Evolutionary conservation across 2,888 invertebrate genomes (phyloP).

Genomic region (Andrena marginata): DNA sequence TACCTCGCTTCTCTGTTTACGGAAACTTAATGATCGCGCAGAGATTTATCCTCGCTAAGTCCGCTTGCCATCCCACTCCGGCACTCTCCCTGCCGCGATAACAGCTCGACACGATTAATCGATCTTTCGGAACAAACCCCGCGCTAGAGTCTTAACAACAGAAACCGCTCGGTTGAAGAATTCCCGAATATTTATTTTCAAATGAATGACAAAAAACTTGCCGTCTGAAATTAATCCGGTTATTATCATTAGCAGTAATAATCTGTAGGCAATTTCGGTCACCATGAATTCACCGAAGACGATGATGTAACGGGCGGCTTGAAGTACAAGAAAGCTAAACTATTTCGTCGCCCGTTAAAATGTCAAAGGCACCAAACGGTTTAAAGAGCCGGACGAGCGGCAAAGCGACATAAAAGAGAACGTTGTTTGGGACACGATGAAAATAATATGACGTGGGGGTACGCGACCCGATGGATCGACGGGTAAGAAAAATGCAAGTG

Average conservation of each 20-base stretch:
- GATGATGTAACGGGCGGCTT: background rate
- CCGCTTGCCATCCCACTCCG: background rate
- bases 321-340: background rate
- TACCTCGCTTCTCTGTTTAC: background rate
- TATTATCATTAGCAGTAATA: too few species aligned
- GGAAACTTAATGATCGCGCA: background rate
- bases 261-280: too few species aligned
- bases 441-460: conserved; percentile 1
- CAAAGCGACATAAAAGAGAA: background rate
- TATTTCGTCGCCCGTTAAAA: background rate
- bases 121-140: background rate
- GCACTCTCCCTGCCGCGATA: background rate
- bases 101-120: background rate
- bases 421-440: background rate
- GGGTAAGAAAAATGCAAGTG: conserved; percentile 57
- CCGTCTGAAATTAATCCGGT: too few species aligned
- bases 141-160: too few species aligned
- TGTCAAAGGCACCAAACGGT: background rate
- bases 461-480: conserved; percentile 16
- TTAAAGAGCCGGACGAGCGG: background rate
- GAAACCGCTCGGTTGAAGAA: background rate
- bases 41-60: background rate
- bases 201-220: background rate
- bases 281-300: background rate
- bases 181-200: background rate